Evolutionary conservation across 1,140 invertebrate species (phyloP), one percentile per base, ranked within the genome.

Genomic region (Phocides pigmalion): DNA sequence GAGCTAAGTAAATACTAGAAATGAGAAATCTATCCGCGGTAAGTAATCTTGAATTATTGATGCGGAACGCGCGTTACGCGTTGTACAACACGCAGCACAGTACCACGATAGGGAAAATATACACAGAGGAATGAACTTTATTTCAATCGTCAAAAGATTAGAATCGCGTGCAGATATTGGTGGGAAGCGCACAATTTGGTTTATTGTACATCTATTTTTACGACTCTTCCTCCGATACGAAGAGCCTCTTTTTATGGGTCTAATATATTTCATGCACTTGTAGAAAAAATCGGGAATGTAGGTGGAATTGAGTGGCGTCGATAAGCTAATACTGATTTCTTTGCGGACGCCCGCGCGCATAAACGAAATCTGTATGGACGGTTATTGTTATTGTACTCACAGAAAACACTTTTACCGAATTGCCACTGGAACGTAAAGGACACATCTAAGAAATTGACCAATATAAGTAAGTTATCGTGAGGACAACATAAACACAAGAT

Each of bases 131-230:
- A 47, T 37, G 22, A 37, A n/a, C 28, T 37, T 62, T 70, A 65
- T 56, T 65, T 22, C 42, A 22, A 41, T 11, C 6, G 6, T n/a
- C 50, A 15, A 35, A 39, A 65, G 51, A 46, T 20, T 62, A 47
- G 47, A 65, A 58, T 62, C 12, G 15, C 16, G 2, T 41, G 42
- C 8, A 51, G 46, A 15, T 15, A 19, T 12, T 3, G 20, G 15
- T 14, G 25, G 61, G 49, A 12, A 62, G 56, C 64, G 15, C 37
- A 66, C 42, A 61, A 53, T 61, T 46, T 61, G 62, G 66, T 63
- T 62, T 56, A 62, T 65, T 68, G 70, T 81, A 84, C 75, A 84
- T 89, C 80, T 86, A 86, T 86, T 82, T 89, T 87, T 87, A 89
- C 76, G 86, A 83, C 59, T 54, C 62, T 62, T 66, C 68, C 64